Conservation (phyloP, 2,888 invertebrate genomes). For the Brachycybe producta region DNA sequence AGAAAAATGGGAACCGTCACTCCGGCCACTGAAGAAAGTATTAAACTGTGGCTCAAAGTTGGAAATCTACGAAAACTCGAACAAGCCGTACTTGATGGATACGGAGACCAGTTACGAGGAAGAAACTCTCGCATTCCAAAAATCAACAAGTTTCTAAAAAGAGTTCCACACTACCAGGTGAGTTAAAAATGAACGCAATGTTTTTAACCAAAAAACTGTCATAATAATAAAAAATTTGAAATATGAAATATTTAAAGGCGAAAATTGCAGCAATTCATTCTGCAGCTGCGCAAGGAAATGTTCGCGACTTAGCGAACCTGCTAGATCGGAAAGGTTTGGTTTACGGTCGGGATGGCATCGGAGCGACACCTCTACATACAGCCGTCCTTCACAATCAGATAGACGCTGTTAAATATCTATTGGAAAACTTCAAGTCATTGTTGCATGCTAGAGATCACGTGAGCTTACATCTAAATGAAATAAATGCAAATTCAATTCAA, state of each 20-base stretch:
- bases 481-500: too few species aligned
- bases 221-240: too few species aligned
- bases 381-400: conserved; percentile 34
- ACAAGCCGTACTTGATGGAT: conserved; percentile 35
- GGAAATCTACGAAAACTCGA: conserved; percentile 35
- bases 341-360: conserved; percentile 26
- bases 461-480: conserved; percentile 17
- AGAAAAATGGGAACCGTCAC: conserved; percentile 6
- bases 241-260: too few species aligned
- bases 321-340: conserved; percentile 63
- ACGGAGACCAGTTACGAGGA: conserved; percentile 34
- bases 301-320: conserved; percentile 69
- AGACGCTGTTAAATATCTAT: conserved; percentile 32
- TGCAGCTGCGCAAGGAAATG: conserved; percentile 69
- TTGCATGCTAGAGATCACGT: conserved; percentile 36
- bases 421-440: conserved; percentile 33
- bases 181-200: conserved; percentile 9
- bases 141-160: conserved; percentile 34
- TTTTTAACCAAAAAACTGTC: too few species aligned
- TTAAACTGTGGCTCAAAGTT: conserved; percentile 35
- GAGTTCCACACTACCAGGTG: conserved; percentile 35
- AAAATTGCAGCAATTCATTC: conserved; percentile 81
- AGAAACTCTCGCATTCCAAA: conserved; percentile 29
- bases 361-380: conserved; percentile 34
- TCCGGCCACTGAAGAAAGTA: conserved; percentile 29